phyloP scores from a whole-genome alignment of 2,797 vertebrate species.

The Naso thynnoides region DNA sequence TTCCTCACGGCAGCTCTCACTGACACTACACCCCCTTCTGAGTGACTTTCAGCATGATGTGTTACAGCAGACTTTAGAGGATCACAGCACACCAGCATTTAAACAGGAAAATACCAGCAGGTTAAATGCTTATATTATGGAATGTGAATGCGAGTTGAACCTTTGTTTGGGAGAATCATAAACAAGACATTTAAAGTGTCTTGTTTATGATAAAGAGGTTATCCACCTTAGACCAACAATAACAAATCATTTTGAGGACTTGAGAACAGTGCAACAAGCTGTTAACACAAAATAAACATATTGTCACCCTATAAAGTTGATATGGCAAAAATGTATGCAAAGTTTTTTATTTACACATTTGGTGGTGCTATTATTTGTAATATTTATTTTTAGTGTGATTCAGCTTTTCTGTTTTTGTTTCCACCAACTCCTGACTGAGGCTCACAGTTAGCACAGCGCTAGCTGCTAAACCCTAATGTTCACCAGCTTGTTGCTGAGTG shows the following conservation, averaged over 20 bases:
- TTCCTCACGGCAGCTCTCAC: not conserved
- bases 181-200: not conserved
- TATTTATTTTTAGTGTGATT: not conserved
- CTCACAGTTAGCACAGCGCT: too few relatives aligned
- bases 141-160: not conserved
- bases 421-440: not conserved
- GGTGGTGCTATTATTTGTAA: too few relatives aligned
- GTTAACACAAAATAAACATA: not conserved
- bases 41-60: not conserved
- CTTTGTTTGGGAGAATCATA: not conserved
- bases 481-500: too few relatives aligned
- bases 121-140: not conserved
- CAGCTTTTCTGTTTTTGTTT: not conserved
- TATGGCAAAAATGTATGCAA: too few relatives aligned
- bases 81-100: not conserved
- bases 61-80: not conserved
- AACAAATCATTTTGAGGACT: too few relatives aligned
- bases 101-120: too few relatives aligned
- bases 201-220: not conserved
- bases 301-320: not conserved
- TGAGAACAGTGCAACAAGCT: not conserved
- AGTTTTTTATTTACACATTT: not conserved
- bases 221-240: not conserved
- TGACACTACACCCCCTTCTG: not conserved
- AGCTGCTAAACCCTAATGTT: too few relatives aligned